Evolutionary conservation across 2,797 vertebrate species (phyloP).

Genomic region (Lophius americanus): DNA sequence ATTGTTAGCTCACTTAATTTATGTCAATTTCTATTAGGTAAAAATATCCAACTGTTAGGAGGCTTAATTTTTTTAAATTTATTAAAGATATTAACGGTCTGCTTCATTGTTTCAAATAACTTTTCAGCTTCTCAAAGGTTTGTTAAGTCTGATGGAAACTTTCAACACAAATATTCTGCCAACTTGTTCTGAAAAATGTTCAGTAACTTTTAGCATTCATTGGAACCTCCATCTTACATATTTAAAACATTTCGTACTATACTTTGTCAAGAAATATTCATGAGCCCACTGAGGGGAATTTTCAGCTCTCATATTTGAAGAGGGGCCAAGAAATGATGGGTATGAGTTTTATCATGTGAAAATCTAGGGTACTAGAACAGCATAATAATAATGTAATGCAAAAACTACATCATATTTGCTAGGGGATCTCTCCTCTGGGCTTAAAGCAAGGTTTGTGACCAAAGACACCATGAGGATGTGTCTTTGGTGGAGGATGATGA

Average conservation of each 20-base stretch:
- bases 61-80: no score
- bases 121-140: slow-evolving; percentile 1
- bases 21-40: no score
- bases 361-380: slow-evolving; percentile 47
- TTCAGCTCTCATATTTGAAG: slow-evolving; percentile 61
- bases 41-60: no score
- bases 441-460: slow-evolving; percentile 46
- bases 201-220: background rate
- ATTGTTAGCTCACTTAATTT: background rate
- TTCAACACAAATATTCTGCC: slow-evolving; percentile 1
- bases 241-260: slow-evolving; percentile 39
- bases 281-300: slow-evolving; percentile 41
- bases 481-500: no score
- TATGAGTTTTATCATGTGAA: slow-evolving; percentile 53
- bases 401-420: slow-evolving; percentile 25
- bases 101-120: no score
- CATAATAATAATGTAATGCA: slow-evolving; percentile 53
- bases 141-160: background rate
- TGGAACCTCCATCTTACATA: slow-evolving; percentile 16
- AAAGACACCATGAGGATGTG: slow-evolving; percentile 63
- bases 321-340: slow-evolving; percentile 52
- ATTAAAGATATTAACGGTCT: no score
- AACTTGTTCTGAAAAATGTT: slow-evolving; percentile 1
- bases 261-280: slow-evolving; percentile 27
- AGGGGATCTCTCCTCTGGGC: slow-evolving; percentile 34